phyloP scores from a whole-genome alignment of 2,113 vertebrate genomes.

The Pseudorhombus dupliciocellatus region DNA sequence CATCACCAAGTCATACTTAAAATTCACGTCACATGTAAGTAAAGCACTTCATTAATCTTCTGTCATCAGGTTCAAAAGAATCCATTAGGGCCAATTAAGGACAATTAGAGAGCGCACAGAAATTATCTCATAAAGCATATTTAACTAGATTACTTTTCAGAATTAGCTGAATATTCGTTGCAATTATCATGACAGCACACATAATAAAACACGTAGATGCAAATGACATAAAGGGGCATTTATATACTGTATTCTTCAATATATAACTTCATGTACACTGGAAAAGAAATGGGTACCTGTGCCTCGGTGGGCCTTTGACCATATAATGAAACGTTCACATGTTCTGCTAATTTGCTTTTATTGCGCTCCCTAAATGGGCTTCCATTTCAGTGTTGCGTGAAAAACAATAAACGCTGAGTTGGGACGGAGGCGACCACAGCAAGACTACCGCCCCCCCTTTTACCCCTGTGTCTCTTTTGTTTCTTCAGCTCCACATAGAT shows the following conservation, averaged over 20 bases:
- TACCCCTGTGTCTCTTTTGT: slow-evolving; percentile 27
- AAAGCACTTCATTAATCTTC: slow-evolving; percentile 56
- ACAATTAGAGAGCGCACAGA: slow-evolving; percentile 57
- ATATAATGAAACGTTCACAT: slow-evolving; percentile 60
- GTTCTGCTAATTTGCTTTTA: slow-evolving; percentile 68
- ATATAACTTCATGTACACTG: too few relatives aligned
- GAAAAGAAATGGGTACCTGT: slow-evolving; percentile 19
- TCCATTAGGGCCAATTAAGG: slow-evolving; percentile 64
- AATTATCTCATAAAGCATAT: slow-evolving; percentile 48
- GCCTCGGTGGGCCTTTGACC: slow-evolving; percentile 26
- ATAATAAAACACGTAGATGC: slow-evolving; percentile 1
- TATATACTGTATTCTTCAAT: background rate
- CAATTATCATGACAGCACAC: slow-evolving; percentile 37
- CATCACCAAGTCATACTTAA: slow-evolving; percentile 16
- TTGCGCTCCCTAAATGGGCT: slow-evolving; percentile 61
- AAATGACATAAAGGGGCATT: slow-evolving; percentile 17
- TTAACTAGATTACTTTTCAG: slow-evolving; percentile 36
- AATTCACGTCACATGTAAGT: slow-evolving; percentile 45
- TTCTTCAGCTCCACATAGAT: slow-evolving; percentile 58
- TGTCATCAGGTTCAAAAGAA: slow-evolving; percentile 58
- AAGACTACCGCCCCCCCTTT: slow-evolving; percentile 23
- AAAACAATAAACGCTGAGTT: slow-evolving; percentile 64
- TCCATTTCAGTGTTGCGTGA: slow-evolving; percentile 59
- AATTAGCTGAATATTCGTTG: slow-evolving; percentile 18
- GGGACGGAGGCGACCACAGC: slow-evolving; percentile 47